Evolutionary conservation across 2,113 vertebrate species (phyloP).

Genomic region (Catharus bicknelli): DNA sequence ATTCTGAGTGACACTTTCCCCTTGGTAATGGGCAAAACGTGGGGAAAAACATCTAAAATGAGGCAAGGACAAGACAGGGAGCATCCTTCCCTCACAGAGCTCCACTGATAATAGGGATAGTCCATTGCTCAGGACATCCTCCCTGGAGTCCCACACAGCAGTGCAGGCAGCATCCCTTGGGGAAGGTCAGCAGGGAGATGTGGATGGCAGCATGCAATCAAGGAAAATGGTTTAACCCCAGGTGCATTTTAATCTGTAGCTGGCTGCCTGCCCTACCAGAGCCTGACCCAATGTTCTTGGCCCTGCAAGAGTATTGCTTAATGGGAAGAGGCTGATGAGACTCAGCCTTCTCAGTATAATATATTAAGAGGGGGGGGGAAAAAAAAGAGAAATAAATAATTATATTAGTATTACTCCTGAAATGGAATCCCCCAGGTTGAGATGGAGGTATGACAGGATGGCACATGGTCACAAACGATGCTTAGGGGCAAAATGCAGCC

Average conservation of each 20-base stretch:
- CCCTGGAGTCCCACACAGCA: neutral
- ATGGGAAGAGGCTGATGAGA: neutral
- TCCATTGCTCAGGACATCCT: neutral
- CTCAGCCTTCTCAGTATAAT: neutral
- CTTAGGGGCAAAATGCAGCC: neutral
- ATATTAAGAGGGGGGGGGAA: accelerated
- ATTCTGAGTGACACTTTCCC: neutral
- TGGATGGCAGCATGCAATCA: neutral
- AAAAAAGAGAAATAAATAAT: neutral
- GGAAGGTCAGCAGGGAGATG: neutral
- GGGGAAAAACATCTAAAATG: neutral
- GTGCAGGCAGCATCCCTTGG: neutral
- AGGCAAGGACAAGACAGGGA: neutral
- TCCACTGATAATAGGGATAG: neutral
- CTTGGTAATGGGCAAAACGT: neutral
- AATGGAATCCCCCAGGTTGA: neutral
- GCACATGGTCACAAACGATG: accelerated
- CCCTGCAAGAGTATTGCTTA: neutral
- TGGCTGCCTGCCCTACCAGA: neutral
- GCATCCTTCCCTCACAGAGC: neutral
- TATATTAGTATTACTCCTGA: neutral
- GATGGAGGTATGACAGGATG: neutral
- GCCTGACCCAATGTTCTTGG: neutral
- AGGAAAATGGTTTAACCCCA: neutral
- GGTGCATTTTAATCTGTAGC: neutral